Base-by-base conservation (phyloP, 1,140 invertebrate species). In the Ridgeia piscesae region DNA sequence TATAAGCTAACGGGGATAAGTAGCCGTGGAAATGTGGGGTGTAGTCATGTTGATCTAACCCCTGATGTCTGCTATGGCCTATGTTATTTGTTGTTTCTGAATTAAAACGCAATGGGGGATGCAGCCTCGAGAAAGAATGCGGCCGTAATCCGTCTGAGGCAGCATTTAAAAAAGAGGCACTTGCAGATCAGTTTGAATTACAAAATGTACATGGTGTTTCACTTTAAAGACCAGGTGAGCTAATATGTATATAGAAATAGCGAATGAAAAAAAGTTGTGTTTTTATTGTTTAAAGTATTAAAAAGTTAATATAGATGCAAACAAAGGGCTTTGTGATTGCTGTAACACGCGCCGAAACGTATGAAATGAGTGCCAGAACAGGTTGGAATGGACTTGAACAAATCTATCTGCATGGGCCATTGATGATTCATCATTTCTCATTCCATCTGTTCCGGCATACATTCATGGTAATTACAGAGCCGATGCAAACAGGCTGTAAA, bases 121-220 rank as follows among this genome's bases (percentile, higher is more conserved):
- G 94, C 95, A 89, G 92, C 94, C 48, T 93, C 93, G 89, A 93
- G 95, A 90, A 95, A 95, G 94, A 94, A 94, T 92, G 93, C 94
- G 88, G 94, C 94, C 88, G 91, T 95, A 33, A 94, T 93, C 34
- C 93, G 95, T 35, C 93, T 96, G 89, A 92, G 95, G 92, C 93
- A 94, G 89, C 94, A 95, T 90, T 92, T 96, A 17, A 92, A 92
- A 92, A 94, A 93, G 95, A 95, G 94, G 95, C 95, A 42, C 93
- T 96, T 88, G 95, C 95, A 77, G 95, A 96, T 93, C 95, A 96
- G 92, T 96, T 96, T 95, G 94, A 95, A 50, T n/a, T 96, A 95
- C 94, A 96, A 95, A 94, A 95, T 96, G 95, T 95, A 94, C 92
- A 94, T 95, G 92, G 91, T 94, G 34, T 95, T 96, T 93, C 95